Evolutionary conservation across 2,113 vertebrate species (phyloP).

Genomic region (pig (Sus scrofa)): T2T-Sscrofa CM000820.6:135337501-135338000

Average conservation of each 20-base stretch:
- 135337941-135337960: neutral
- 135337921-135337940: neutral
- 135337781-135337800: neutral
- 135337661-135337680: neutral
- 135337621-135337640: neutral
- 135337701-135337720: neutral
- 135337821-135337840: neutral
- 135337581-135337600: neutral
- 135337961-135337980: neutral
- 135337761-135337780: neutral
- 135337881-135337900: conserved; percentile 30
- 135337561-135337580: neutral
- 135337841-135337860: neutral
- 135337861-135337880: neutral
- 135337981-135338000: neutral
- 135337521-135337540: neutral
- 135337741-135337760: neutral
- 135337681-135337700: neutral
- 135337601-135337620: neutral
- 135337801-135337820: neutral
- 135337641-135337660: neutral
- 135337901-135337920: neutral
- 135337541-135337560: neutral
- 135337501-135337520: neutral
- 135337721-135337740: neutral